Conservation (phyloP, 2,888 invertebrate genomes). For the Aleiodes leptofemur region DNA sequence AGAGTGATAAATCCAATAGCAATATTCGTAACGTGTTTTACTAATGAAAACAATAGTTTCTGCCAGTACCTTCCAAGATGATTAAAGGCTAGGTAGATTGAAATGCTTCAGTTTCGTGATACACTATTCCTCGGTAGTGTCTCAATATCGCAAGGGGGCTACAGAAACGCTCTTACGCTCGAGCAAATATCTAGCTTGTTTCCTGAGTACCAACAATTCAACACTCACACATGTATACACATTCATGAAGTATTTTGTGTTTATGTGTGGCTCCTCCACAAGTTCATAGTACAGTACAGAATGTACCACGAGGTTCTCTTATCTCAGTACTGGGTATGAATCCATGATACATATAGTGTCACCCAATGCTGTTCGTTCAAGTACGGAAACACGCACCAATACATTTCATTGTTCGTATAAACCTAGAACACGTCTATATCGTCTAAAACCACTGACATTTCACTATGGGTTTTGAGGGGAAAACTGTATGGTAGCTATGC, state of each 20-base stretch:
- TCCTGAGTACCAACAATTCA: constrained; percentile 26
- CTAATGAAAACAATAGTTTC: constrained; percentile 31
- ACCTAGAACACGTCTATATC: not conserved
- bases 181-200: constrained; percentile 39
- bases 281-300: constrained; percentile 5
- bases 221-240: constrained; percentile 39
- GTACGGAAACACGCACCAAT: constrained; percentile 35
- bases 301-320: constrained; percentile 39
- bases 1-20: constrained; percentile 3
- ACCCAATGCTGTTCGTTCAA: constrained; percentile 22
- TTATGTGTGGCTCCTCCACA: constrained; percentile 28
- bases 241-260: constrained; percentile 25
- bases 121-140: not conserved
- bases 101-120: constrained; percentile 5
- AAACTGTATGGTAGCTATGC: constrained; percentile 3
- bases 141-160: not conserved
- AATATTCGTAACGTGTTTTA: not conserved
- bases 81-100: constrained; percentile 23
- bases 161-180: constrained; percentile 19
- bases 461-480: constrained; percentile 25
- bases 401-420: constrained; percentile 23
- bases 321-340: constrained; percentile 18
- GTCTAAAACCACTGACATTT: constrained; percentile 36
- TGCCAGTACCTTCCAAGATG: constrained; percentile 17
- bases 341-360: constrained; percentile 18